Percentiles rank a stretch among this genome's conserved stretches.
These are phyloP conservation scores for Hormiphora californensis DNA, from an alignment of 37 sponge, comb jelly and placozoan species.

Conservation along the genomic window DNA sequence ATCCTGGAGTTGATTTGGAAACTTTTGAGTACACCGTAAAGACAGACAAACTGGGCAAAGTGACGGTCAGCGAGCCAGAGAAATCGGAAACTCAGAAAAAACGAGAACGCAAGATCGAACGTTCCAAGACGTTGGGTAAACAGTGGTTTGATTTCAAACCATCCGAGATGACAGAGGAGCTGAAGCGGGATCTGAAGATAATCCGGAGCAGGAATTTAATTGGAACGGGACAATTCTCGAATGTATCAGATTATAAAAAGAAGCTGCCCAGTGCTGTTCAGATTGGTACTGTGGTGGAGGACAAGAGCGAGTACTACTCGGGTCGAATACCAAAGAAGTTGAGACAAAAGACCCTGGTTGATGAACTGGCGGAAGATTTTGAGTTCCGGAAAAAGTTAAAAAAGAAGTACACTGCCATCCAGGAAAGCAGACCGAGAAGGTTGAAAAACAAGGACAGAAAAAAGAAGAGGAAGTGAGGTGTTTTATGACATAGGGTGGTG, in stretches of 20 bases:
- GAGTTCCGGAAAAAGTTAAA: conserved; percentile 42
- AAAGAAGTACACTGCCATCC: conserved; percentile 1
- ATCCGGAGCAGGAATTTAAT: conserved; percentile 36
- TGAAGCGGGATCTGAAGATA: conserved; percentile 39
- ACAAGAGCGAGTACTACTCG: conserved; percentile 14
- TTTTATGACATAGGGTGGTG: not conserved
- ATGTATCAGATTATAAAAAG: conserved; percentile 52
- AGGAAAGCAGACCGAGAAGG: conserved; percentile 16
- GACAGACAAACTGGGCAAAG: not conserved
- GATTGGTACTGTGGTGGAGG: conserved; percentile 44
- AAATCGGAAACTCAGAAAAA: not conserved
- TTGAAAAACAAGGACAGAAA: not conserved
- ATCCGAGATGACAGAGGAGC: conserved; percentile 45
- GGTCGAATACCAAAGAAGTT: conserved; percentile 42
- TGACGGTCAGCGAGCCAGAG: conserved; percentile 8
- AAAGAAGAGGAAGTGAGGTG: not conserved
- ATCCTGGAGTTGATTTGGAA: conserved; percentile 49
- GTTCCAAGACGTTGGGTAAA: conserved; percentile 25
- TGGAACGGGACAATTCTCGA: conserved; percentile 12
- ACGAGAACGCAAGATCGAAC: not conserved
- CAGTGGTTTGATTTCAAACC: conserved; percentile 51
- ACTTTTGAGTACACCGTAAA: conserved; percentile 15
- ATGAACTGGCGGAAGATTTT: conserved; percentile 49
- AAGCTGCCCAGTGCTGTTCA: conserved; percentile 44
- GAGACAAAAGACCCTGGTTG: conserved; percentile 45